Conservation (phyloP, 2,113 vertebrate species). For the Sporophila hypoxantha region DNA sequence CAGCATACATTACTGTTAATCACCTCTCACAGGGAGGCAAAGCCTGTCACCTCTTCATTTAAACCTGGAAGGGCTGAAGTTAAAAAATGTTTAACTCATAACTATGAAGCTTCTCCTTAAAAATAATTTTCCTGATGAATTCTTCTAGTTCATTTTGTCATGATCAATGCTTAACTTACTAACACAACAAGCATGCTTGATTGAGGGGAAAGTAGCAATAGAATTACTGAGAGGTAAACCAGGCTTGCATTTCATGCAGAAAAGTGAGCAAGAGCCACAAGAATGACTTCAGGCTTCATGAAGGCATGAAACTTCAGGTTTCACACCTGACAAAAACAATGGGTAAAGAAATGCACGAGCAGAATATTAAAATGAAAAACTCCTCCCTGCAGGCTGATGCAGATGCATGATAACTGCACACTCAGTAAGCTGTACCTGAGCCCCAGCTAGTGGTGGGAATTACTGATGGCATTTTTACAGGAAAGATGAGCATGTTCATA, state of each 20-base stretch:
- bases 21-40: not conserved
- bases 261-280: not conserved
- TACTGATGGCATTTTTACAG: not conserved
- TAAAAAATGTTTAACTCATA: not conserved
- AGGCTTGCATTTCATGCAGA: not conserved
- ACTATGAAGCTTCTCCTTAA: not conserved
- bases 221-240: not conserved
- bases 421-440: slow-evolving; percentile 34
- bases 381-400: not conserved
- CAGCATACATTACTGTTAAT: not conserved
- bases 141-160: not conserved
- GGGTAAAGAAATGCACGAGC: not conserved
- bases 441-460: slow-evolving; percentile 68
- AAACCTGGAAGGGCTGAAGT: not conserved
- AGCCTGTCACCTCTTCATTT: not conserved
- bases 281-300: not conserved
- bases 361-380: not conserved
- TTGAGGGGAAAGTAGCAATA: not conserved
- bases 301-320: too few species aligned
- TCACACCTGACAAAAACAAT: not conserved
- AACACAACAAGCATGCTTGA: not conserved
- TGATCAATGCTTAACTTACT: not conserved
- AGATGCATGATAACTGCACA: not conserved
- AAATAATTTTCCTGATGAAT: not conserved
- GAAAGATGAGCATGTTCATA: not conserved